Evolutionary conservation across 2,113 vertebrate genomes (phyloP).

Genomic region (Sander vitreus): DNA sequence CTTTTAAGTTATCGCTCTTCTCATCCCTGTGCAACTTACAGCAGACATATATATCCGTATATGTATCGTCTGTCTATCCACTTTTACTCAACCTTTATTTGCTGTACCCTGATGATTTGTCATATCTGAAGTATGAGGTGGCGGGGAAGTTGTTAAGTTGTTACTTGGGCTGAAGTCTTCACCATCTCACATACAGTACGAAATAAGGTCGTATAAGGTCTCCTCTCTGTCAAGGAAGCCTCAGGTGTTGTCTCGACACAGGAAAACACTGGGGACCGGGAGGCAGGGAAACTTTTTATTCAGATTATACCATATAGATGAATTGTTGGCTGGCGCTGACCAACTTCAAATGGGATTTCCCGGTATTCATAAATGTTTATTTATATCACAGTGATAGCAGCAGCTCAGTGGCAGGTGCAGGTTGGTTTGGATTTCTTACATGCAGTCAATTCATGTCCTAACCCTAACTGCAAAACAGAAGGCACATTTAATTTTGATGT

Average conservation of each 20-base stretch:
- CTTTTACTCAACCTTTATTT: background rate
- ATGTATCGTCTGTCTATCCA: background rate
- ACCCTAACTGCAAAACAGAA: background rate
- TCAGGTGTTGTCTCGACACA: conserved; percentile 41
- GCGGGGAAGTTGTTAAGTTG: conserved; percentile 38
- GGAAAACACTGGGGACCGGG: conserved; percentile 16
- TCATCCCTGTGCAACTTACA: conserved; percentile 12
- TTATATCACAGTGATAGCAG: background rate
- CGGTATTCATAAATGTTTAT: conserved; percentile 29
- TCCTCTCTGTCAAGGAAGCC: conserved; percentile 13
- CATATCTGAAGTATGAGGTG: conserved; percentile 25
- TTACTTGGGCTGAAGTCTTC: conserved; percentile 8
- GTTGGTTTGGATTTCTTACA: background rate
- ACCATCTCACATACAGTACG: background rate
- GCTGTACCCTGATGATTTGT: conserved; percentile 22
- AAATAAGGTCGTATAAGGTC: conserved; percentile 8
- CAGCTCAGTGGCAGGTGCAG: conserved; percentile 5
- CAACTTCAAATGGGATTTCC: conserved; percentile 39
- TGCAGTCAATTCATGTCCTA: background rate
- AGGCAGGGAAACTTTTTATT: conserved; percentile 25
- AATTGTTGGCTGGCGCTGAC: conserved; percentile 13
- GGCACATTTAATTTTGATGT: background rate
- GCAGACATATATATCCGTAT: background rate
- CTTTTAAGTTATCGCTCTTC: conserved; percentile 26
- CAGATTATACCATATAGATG: conserved; percentile 28